Evolutionary conservation across 2,888 invertebrate species (phyloP).

Genomic region (Incurvaria masculella): DNA sequence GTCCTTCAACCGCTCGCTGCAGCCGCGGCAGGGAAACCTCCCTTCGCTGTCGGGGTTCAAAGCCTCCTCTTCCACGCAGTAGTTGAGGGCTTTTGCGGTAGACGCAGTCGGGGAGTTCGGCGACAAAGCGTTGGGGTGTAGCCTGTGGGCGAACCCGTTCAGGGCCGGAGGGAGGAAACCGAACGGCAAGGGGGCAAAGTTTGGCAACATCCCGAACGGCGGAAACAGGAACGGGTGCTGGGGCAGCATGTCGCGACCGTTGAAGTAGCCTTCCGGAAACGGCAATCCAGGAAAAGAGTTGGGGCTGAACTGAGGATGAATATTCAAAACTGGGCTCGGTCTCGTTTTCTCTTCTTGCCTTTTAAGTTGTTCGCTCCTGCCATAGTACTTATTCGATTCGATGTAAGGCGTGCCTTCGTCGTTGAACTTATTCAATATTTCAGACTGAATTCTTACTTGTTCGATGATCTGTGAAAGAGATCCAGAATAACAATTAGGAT

Average conservation of each 20-base stretch:
- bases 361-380: conserved; percentile 29
- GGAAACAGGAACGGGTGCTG: conserved; percentile 48
- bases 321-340: conserved; percentile 25
- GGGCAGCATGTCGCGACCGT: conserved; percentile 39
- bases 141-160: conserved; percentile 39
- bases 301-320: conserved; percentile 29
- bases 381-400: conserved; percentile 48
- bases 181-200: conserved; percentile 44
- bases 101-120: conserved; percentile 27
- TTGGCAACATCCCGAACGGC: conserved; percentile 48
- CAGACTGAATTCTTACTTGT: conserved; percentile 69
- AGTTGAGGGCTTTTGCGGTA: conserved; percentile 42
- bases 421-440: conserved; percentile 74
- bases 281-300: conserved; percentile 35
- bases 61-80: conserved; percentile 65
- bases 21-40: conserved; percentile 66
- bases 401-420: conserved; percentile 63
- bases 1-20: conserved; percentile 62
- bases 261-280: conserved; percentile 39
- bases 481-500: conserved; percentile 38
- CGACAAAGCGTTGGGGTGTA: conserved; percentile 28
- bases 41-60: conserved; percentile 65
- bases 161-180: conserved; percentile 44
- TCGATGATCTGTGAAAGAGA: conserved; percentile 45
- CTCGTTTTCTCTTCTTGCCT: conserved; percentile 30